phyloP scores from a whole-genome alignment of 2,113 vertebrate species.

The Sinocyclocheilus anshuiensis region DNA sequence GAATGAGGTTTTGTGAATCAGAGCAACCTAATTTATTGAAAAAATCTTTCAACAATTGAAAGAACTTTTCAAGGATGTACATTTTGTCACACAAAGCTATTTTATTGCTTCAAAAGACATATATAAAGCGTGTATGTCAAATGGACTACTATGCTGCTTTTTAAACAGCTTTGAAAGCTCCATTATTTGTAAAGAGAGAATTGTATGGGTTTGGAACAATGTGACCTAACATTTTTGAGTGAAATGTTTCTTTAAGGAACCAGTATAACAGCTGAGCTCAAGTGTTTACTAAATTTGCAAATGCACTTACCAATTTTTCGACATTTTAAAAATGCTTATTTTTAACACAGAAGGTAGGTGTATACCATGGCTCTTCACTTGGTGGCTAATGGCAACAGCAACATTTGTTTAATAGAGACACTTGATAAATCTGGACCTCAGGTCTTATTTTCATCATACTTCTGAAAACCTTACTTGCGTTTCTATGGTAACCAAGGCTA shows the following conservation, averaged over 20 bases:
- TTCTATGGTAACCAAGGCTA: constrained; percentile 42
- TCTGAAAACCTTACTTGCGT: constrained; percentile 17
- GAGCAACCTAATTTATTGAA: not conserved
- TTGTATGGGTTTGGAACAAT: not conserved
- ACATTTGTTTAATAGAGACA: constrained; percentile 31
- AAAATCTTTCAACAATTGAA: not conserved
- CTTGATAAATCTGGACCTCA: constrained; percentile 24
- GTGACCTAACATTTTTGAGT: not conserved
- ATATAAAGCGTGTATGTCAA: not conserved
- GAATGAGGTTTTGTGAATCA: not conserved
- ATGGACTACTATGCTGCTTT: not conserved
- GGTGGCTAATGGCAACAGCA: constrained; percentile 27
- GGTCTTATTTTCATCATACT: constrained; percentile 23
- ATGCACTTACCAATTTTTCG: not conserved
- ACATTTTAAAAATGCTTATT: not conserved
- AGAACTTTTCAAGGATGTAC: not conserved
- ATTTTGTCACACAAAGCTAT: not conserved
- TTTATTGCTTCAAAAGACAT: not conserved
- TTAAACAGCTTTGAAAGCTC: not conserved
- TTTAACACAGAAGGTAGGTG: not conserved
- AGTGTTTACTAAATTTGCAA: not conserved
- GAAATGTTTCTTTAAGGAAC: not conserved
- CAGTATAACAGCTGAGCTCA: not conserved
- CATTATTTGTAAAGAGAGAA: not conserved
- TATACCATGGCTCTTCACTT: not conserved